A percentile compares a stretch with the other conserved stretches of the same genome.
phyloP scores from a whole-genome alignment of 2,113 vertebrate genomes.

The Donacobius atricapilla region DNA sequence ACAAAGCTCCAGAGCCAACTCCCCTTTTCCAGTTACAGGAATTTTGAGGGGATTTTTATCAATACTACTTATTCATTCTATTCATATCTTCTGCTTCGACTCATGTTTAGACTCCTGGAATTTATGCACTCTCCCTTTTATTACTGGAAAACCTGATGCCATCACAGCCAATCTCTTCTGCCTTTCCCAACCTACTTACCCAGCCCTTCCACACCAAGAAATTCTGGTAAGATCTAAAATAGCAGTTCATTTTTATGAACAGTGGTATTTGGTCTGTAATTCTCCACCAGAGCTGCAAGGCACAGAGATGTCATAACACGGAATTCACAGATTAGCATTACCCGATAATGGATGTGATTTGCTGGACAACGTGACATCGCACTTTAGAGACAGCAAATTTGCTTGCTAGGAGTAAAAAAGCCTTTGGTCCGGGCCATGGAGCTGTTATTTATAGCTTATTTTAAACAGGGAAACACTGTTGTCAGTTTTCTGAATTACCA shows the following conservation, averaged over 20 bases:
- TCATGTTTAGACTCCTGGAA: not conserved
- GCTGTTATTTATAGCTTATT: slow-evolving; percentile 67
- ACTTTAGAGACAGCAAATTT: slow-evolving; percentile 53
- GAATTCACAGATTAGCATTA: slow-evolving; percentile 18
- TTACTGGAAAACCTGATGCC: not conserved
- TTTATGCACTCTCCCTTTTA: not conserved
- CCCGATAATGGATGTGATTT: slow-evolving; percentile 25
- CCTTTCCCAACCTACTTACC: not conserved
- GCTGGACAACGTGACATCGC: slow-evolving; percentile 27
- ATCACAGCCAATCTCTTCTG: not conserved
- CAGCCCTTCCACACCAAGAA: not conserved
- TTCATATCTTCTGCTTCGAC: not conserved
- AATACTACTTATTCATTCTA: not conserved
- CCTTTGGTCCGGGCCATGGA: not conserved
- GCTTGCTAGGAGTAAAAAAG: slow-evolving; percentile 42
- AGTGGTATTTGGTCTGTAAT: not conserved
- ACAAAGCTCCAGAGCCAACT: not conserved
- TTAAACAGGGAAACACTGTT: slow-evolving; percentile 57
- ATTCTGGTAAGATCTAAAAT: not conserved
- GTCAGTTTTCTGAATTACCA: slow-evolving; percentile 70
- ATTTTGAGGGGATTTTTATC: not conserved
- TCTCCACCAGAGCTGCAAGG: not conserved
- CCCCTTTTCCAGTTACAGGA: not conserved
- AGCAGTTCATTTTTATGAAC: not conserved
- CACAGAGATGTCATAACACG: not conserved